A percentile compares a stretch with the other conserved stretches of the same genome.
Conservation (phyloP, 2,797 vertebrate species). For the Alexandromys oeconomus region DNA sequence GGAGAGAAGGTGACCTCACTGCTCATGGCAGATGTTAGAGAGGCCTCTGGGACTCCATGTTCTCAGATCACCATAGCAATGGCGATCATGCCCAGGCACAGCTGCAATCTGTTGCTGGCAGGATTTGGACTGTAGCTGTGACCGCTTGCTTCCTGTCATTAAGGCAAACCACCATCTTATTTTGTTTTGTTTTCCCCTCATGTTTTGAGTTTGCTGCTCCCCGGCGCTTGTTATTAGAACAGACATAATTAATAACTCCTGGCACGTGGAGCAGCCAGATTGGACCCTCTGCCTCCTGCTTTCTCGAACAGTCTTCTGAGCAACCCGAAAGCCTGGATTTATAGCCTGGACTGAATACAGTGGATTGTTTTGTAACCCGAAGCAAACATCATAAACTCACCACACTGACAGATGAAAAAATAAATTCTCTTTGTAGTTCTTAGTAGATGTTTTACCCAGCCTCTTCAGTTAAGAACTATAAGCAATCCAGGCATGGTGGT, state of each 20-base stretch:
- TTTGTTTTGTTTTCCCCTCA: constrained; percentile 86
- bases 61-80: background rate
- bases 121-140: constrained; percentile 22
- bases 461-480: constrained; percentile 14
- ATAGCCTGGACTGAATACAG: constrained; percentile 83
- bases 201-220: constrained; percentile 88
- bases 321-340: constrained; percentile 84
- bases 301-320: constrained; percentile 83
- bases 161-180: constrained; percentile 79
- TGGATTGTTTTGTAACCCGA: constrained; percentile 73
- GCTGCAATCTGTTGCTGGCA: constrained; percentile 66
- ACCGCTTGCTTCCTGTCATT: constrained; percentile 72
- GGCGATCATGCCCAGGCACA: constrained; percentile 5
- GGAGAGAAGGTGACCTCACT: constrained; percentile 13
- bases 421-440: constrained; percentile 71
- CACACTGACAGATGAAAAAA: constrained; percentile 76
- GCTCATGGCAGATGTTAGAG: constrained; percentile 33
- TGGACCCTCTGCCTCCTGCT: constrained; percentile 87
- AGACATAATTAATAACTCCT: constrained; percentile 88
- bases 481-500: background rate
- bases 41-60: background rate
- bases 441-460: constrained; percentile 63
- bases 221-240: constrained; percentile 85
- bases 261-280: constrained; percentile 83
- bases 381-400: constrained; percentile 76